Percentiles rank a stretch among this genome's conserved stretches.
phyloP scores from a whole-genome alignment of 2,113 vertebrate genomes.

The Calidris pugnax region DNA sequence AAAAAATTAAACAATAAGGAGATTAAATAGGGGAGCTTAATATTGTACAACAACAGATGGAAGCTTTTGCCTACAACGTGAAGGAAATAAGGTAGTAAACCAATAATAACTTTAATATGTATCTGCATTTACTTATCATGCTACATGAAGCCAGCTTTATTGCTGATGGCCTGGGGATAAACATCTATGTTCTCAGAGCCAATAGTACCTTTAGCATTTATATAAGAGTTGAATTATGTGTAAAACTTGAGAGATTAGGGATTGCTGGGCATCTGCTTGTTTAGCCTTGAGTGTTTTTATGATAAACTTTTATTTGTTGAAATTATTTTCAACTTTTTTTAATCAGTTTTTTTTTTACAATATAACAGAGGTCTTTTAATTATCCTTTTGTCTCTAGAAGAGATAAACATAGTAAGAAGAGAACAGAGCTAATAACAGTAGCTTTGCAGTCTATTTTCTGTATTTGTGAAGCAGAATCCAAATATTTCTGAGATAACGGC shows the following conservation, averaged over 20 bases:
- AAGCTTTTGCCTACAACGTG: constrained; percentile 23
- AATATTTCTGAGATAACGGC: not conserved
- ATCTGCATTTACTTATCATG: constrained; percentile 61
- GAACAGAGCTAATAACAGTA: not conserved
- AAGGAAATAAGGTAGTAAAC: constrained; percentile 50
- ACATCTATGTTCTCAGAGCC: constrained; percentile 30
- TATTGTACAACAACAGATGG: constrained; percentile 45
- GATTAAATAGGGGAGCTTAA: constrained; percentile 42
- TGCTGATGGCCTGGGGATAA: constrained; percentile 62
- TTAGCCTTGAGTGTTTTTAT: not conserved
- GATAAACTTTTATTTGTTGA: not conserved
- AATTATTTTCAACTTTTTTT: constrained; percentile 9
- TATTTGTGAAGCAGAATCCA: not conserved
- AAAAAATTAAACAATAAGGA: constrained; percentile 58
- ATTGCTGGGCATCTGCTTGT: not conserved
- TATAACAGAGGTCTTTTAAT: not conserved
- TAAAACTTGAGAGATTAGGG: not conserved
- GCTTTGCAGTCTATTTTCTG: not conserved
- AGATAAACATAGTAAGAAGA: not conserved
- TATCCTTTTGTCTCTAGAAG: not conserved
- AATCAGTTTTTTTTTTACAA: constrained; percentile 16
- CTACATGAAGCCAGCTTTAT: constrained; percentile 51
- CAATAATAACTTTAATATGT: constrained; percentile 60
- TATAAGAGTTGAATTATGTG: constrained; percentile 20
- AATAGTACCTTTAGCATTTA: constrained; percentile 60